Evolutionary conservation across 2,888 invertebrate genomes (phyloP).

Genomic region (Allacma fusca): DNA sequence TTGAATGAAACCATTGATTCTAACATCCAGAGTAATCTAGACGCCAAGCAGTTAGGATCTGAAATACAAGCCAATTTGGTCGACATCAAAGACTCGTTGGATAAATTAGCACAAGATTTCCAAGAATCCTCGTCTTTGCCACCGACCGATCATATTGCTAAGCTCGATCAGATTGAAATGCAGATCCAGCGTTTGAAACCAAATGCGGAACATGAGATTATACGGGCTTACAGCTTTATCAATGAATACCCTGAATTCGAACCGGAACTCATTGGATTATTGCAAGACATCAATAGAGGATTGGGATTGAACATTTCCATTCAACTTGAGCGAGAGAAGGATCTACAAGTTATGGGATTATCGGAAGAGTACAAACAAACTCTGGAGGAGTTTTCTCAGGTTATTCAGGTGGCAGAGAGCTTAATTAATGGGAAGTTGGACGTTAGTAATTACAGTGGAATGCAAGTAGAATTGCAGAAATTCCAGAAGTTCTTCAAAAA

Average conservation of each 20-base stretch:
- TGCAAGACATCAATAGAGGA: slow-evolving; percentile 68
- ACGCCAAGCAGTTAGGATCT: not conserved
- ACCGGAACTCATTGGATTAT: slow-evolving; percentile 63
- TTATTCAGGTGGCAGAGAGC: slow-evolving; percentile 83
- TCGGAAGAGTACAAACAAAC: slow-evolving; percentile 90
- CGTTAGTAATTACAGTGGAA: slow-evolving; percentile 77
- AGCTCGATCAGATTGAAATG: slow-evolving; percentile 75
- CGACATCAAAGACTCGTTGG: slow-evolving; percentile 46
- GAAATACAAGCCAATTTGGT: slow-evolving; percentile 10
- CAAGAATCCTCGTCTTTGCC: slow-evolving; percentile 7
- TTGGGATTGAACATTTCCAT: slow-evolving; percentile 72
- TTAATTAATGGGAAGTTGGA: slow-evolving; percentile 79
- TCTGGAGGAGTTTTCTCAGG: slow-evolving; percentile 83
- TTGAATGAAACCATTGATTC: slow-evolving; percentile 69
- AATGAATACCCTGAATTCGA: slow-evolving; percentile 53
- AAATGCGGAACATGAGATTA: slow-evolving; percentile 50
- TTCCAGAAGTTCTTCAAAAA: slow-evolving; percentile 89
- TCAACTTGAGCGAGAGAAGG: slow-evolving; percentile 76
- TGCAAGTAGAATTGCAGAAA: slow-evolving; percentile 90
- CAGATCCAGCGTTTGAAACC: slow-evolving; percentile 50
- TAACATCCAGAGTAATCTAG: slow-evolving; percentile 45
- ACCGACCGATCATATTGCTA: slow-evolving; percentile 66
- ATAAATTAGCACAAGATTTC: slow-evolving; percentile 35
- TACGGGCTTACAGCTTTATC: slow-evolving; percentile 52
- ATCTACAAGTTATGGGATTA: slow-evolving; percentile 77